A percentile compares a stretch with the other conserved stretches of the same genome.
These are phyloP conservation scores for Platalea minor DNA, from an alignment of 2,797 vertebrate genomes.

Conservation along the genomic window DNA sequence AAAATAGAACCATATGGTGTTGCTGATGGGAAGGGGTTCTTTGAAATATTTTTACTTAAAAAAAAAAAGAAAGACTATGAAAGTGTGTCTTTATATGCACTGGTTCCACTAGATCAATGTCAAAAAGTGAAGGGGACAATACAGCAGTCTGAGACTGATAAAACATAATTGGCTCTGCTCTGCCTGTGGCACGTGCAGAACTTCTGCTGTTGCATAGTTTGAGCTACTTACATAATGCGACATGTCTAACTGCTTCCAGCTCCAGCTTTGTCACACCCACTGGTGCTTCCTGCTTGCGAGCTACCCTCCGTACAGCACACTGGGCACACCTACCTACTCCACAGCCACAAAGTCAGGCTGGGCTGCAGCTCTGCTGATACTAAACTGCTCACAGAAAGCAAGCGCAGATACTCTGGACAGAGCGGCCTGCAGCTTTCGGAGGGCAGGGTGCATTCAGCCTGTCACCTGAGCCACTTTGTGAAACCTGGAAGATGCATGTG, in stretches of 20 bases:
- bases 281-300: neutral
- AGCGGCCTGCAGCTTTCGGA: neutral
- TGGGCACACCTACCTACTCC: neutral
- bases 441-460: neutral
- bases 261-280: neutral
- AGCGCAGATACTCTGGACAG: neutral
- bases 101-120: constrained; percentile 31
- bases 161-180: constrained; percentile 33
- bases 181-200: constrained; percentile 27
- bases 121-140: constrained; percentile 43
- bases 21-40: constrained; percentile 24
- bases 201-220: neutral
- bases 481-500: rapidly evolving
- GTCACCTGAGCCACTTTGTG: neutral
- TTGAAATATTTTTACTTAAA: constrained; percentile 37
- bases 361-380: neutral
- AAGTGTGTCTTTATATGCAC: constrained; percentile 20
- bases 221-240: constrained; percentile 4
- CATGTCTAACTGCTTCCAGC: constrained; percentile 28
- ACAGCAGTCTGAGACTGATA: constrained; percentile 31
- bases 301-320: neutral
- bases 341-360: neutral
- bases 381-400: neutral
- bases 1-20: constrained; percentile 67
- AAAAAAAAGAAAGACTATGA: neutral